phyloP scores from a whole-genome alignment of 2,113 vertebrate genomes.

The Bubalus kerabau region DNA sequence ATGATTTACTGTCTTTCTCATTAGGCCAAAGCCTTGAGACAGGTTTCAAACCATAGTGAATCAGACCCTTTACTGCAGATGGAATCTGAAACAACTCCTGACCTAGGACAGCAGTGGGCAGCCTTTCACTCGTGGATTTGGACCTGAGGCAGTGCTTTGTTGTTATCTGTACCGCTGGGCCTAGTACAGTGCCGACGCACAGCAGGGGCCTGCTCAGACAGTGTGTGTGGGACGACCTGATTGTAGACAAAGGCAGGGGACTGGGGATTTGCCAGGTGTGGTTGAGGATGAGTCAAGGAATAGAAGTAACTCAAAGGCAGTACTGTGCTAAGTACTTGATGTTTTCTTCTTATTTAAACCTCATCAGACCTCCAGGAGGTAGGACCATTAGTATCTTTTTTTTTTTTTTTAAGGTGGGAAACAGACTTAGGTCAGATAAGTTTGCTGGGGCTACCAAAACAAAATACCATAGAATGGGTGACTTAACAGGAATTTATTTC shows the following conservation, averaged over 20 bases:
- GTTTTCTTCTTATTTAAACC: not conserved
- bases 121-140: not conserved
- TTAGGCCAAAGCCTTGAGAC: not conserved
- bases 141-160: not conserved
- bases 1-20: conserved; percentile 12
- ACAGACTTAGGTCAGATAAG: not conserved
- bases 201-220: not conserved
- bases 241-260: not conserved
- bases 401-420: not conserved
- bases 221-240: not conserved
- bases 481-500: not conserved
- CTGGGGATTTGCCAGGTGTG: not conserved
- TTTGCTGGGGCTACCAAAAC: not conserved
- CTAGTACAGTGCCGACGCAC: not conserved
- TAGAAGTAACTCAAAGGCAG: not conserved
- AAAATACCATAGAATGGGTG: not conserved
- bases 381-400: not conserved
- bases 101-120: not conserved
- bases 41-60: not conserved
- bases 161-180: not conserved
- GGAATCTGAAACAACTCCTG: not conserved
- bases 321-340: not conserved
- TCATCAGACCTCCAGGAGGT: not conserved
- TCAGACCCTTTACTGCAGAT: not conserved
- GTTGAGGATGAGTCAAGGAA: not conserved